Base-by-base conservation (phyloP, 2,113 vertebrate species). In the Stictonetta naevosa region DNA sequence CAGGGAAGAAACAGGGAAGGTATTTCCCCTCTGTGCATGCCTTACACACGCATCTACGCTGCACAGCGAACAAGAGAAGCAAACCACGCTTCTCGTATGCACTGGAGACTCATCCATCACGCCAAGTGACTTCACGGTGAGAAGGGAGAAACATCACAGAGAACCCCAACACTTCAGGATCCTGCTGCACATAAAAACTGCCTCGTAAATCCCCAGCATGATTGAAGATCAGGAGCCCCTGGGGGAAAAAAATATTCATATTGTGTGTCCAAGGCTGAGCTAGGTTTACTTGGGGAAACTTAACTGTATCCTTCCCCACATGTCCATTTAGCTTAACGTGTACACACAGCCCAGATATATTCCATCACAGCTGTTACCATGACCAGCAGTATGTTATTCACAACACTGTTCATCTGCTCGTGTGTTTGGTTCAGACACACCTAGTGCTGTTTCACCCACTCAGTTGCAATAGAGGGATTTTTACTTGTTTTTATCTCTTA, bases 351-450 rank as follows among this genome's bases (percentile, higher is more conserved):
- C 60, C 77, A 75, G 86, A 86, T 53, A 71, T 31, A 72, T 68
- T 88, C 74, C 66, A n/a, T 87, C 78, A 72, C 56, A 75, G 60
- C 42, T 72, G 93, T 92, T 83, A 68, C 94, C 76, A 88, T 55
- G 76, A 90, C n/a, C 53, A 86, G 68, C 22, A 52, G 62, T 91
- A 76, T 95, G 84, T 84, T 95, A 72, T 72, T 55, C 62, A 71
- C 77, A 96, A 88, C 76, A 86, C 2, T 68, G 33, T 63, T 42
- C 42, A 67, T 8, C 40, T n/a, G 46, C 40, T 44, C 31, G 11
- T 19, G 7, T 8, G 31, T 63, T 56, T 64, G 64, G 38, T 42
- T 82, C 74, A 72, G 95, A 74, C 73, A 78, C 77, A 84, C 83
- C 92, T 67, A 81, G 52, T 23, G 76, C 83, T 31, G 56, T 55